Evolutionary conservation across 2,797 vertebrate species (phyloP).

Genomic region (Coracias cyanogaster): DNA sequence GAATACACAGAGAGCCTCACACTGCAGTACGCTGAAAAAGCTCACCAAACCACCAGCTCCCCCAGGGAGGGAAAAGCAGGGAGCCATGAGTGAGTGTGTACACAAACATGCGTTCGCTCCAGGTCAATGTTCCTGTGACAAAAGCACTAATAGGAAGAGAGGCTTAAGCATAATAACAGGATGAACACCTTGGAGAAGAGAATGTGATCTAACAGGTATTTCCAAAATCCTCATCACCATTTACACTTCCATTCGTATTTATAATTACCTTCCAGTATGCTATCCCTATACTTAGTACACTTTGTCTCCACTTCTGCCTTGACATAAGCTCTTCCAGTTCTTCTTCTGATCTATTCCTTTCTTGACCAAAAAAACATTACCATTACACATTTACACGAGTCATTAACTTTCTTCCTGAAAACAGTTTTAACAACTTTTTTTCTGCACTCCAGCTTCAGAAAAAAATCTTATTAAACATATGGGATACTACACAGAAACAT

Average conservation of each 20-base stretch:
- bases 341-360: not conserved
- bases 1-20: not conserved
- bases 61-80: not conserved
- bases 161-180: not conserved
- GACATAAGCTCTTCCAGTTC: not conserved
- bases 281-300: not conserved
- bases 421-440: not conserved
- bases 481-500: not conserved
- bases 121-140: not conserved
- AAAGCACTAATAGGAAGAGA: not conserved
- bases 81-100: rapidly evolving
- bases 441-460: not conserved
- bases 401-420: not conserved
- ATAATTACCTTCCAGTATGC: not conserved
- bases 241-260: not conserved
- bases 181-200: not conserved
- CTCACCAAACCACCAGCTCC: not conserved
- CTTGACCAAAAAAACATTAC: not conserved
- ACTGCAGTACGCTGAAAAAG: not conserved
- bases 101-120: rapidly evolving
- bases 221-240: slow-evolving; percentile 11
- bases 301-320: not conserved
- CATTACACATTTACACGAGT: not conserved
- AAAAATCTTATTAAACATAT: not conserved
- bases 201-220: slow-evolving; percentile 51